Evolutionary conservation across 1,140 invertebrate genomes (phyloP), one percentile per base, ranked within the genome.

Genomic region (Lamellibrachia luymesi): DNA sequence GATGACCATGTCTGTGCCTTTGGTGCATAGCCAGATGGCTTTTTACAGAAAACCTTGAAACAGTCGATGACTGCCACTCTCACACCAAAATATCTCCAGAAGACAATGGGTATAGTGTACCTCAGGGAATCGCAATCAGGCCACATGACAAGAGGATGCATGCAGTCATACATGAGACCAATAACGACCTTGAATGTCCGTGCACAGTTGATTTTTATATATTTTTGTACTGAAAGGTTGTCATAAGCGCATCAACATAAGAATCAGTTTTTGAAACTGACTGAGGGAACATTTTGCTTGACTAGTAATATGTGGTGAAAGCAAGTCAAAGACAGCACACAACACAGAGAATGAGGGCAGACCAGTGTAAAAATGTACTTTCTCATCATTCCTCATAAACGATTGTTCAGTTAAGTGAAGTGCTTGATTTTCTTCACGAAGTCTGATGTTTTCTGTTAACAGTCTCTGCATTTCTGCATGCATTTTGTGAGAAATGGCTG

Each of bases 61-160:
- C 93, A 91, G 49, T 93, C 93, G 8, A 93, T 93, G 49, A 94
- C 93, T 27, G 93, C 93, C 56, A 94, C 92, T 52, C 90, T 92
- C 2, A 92, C 92, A 25, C 93, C 94, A 94, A 94, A 93, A 49
- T 93, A 6, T 92, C 93, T 91, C 27, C 92, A 56, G 90, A 94
- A 94, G 38, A 94, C n/a, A 52, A 93, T 92, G n/a, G 93, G 94
- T 93, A 94, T 94, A 8, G 64, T 93, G 64, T 89, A 80, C 51
- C 50, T n/a, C 51, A 94, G 52, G 10, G 51, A 49, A 51, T 94
- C 93, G 10, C 93, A 49, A 50, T 93, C 94, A 51, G 93, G 94
- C 94, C 93, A 94, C 8, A 90, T 92, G 38, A 94, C 56, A 64
- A 94, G 56, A 7, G 56, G 91, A 56, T 93, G 92, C 91, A 94